Conservation (phyloP, 92 coral and sea anemone genomes). For the Montipora capitata region DNA sequence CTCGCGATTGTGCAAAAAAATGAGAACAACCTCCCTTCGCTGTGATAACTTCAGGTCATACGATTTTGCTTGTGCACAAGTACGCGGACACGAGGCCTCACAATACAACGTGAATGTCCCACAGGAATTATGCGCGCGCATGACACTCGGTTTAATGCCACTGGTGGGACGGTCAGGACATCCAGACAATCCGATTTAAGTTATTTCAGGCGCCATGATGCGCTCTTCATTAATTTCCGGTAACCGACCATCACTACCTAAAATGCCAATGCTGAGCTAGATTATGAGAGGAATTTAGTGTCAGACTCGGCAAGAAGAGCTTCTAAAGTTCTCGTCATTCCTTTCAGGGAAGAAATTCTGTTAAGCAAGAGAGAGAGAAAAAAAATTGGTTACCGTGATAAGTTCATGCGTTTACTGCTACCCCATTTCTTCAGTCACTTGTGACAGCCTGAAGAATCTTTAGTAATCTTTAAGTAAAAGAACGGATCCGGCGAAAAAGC, state of each 20-base stretch:
- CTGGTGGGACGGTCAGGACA: no score
- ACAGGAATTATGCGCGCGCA: background rate
- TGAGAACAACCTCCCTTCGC: background rate
- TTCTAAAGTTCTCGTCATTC: slow-evolving; percentile 88
- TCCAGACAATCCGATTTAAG: no score
- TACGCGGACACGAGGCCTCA: background rate
- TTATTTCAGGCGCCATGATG: background rate
- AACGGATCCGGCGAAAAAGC: no score
- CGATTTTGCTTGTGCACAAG: slow-evolving; percentile 14
- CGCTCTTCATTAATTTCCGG: background rate
- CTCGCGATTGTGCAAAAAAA: slow-evolving; percentile 8
- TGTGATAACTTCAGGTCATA: background rate
- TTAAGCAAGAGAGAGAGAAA: no score
- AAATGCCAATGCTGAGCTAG: background rate
- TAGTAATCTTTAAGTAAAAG: no score
- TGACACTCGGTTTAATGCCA: background rate
- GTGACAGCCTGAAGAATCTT: no score
- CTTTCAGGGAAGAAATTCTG: slow-evolving; percentile 79
- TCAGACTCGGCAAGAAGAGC: slow-evolving; percentile 89
- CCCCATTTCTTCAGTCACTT: no score
- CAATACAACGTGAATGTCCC: background rate
- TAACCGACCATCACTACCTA: background rate
- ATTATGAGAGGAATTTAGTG: slow-evolving; percentile 66
- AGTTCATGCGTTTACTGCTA: no score
- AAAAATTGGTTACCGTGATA: no score